Base-by-base conservation (phyloP, 2,797 vertebrate species). In the Sylvia borin region DNA sequence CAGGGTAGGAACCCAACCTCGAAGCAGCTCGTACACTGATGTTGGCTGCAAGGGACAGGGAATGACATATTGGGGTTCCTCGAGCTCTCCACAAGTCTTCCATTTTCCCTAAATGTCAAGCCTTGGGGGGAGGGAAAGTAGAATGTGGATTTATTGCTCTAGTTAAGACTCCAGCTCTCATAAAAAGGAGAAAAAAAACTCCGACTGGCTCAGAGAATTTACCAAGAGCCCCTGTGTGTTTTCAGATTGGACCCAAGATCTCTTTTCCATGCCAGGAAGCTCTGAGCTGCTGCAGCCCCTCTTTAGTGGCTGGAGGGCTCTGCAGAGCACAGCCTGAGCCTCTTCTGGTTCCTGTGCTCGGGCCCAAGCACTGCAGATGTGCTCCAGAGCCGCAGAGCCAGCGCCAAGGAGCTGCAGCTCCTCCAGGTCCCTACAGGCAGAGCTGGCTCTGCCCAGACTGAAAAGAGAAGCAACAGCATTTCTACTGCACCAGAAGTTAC, bases 1-100 rank as follows among this genome's bases (percentile, higher is more conserved):
- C 70, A 82, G 93, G 87, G 60, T 86, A 78, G 64, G 48, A 95
- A 88, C 32, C 48, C 57, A 91, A 26, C 79, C 72, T 94, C 16
- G 9, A 93, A 94, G 91, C 27, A 87, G 31, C 38, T 71, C 40
- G 1, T 61, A 38, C 61, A 22, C 36, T 90, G 60, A 53, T 64
- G 72, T 5, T 47, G 25, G 6, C 20, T 84, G 51, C 5, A n/a
- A 60, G 42, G 62, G n/a, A 66, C 55, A 53, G 31, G 45, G 32
- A 82, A 53, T 54, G 81, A 86, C 57, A 62, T 43, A 76, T 0
- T 66, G n/a, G 71, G 88, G 77, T 13, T 93, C 75, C 55, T 95
- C 43, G 47, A 84, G 74, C 34, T 76, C 43, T 13, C 51, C 2
- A 2, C 24, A 29, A 25, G 40, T 42, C 78, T 54, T 68, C 31